Conservation (phyloP, 2,797 vertebrate genomes). For the Spea hammondii region DNA sequence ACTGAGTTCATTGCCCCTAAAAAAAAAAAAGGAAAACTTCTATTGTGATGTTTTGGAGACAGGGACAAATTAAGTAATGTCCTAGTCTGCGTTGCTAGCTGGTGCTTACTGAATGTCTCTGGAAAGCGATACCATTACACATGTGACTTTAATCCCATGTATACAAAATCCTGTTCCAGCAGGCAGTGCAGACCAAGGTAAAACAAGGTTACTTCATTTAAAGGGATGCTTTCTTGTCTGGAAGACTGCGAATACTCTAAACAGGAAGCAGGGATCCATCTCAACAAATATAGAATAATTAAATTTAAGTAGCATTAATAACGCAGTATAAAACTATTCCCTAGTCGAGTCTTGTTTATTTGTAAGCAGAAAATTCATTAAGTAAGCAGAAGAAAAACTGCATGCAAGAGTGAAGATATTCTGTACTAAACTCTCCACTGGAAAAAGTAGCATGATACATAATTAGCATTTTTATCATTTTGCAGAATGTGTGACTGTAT, state of each 20-base stretch:
- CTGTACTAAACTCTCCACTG: too few relatives aligned
- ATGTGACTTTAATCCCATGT: constrained; percentile 43
- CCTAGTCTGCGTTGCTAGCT: constrained; percentile 7
- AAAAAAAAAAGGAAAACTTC: background rate
- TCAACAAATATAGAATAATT: too few relatives aligned
- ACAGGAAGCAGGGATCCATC: background rate
- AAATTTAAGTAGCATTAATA: too few relatives aligned
- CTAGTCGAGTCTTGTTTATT: too few relatives aligned
- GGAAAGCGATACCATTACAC: constrained; percentile 23
- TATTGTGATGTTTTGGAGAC: constrained; percentile 8
- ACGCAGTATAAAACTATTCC: too few relatives aligned
- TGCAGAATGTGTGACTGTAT: too few relatives aligned
- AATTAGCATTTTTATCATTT: too few relatives aligned
- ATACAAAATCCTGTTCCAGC: constrained; percentile 30
- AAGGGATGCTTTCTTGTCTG: background rate
- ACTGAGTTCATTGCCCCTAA: background rate
- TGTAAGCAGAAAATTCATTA: too few relatives aligned
- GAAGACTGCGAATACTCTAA: background rate
- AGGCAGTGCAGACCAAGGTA: constrained; percentile 14
- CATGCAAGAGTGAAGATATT: too few relatives aligned
- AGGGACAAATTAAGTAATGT: background rate
- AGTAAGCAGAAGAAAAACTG: too few relatives aligned
- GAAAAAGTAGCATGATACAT: too few relatives aligned
- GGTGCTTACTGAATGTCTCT: constrained; percentile 10
- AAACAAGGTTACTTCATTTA: constrained; percentile 20